These are phyloP conservation scores for Orthosia incerta DNA, from an alignment of 2,888 invertebrate genomes.

Conservation along the genomic window DNA sequence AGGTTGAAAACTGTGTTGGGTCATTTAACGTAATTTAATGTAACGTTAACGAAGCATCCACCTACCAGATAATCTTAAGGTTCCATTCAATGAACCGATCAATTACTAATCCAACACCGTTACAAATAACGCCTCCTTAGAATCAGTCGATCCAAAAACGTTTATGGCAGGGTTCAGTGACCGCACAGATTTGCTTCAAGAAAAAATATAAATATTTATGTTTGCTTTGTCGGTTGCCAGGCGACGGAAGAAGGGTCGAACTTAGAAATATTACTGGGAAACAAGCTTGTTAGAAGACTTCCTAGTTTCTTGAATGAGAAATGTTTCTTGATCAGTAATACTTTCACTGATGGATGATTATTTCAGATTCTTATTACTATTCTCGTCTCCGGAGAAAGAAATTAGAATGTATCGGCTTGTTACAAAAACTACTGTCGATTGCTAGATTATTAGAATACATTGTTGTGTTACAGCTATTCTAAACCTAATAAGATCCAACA, in stretches of 20 bases:
- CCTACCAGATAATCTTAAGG: neutral
- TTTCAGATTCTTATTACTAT: conserved; percentile 22
- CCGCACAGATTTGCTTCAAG: conserved; percentile 63
- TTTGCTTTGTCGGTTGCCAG: conserved; percentile 70
- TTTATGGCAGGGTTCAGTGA: conserved; percentile 64
- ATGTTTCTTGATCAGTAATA: conserved; percentile 26
- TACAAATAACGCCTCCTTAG: conserved; percentile 45
- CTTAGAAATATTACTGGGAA: conserved; percentile 35
- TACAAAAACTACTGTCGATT: conserved; percentile 31
- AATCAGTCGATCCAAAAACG: conserved; percentile 36
- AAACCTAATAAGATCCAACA: conserved; percentile 33
- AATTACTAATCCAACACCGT: conserved; percentile 28
- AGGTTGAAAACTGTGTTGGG: neutral
- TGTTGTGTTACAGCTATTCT: conserved; percentile 22
- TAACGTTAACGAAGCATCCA: neutral
- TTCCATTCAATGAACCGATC: conserved; percentile 6
- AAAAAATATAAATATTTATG: conserved; percentile 74
- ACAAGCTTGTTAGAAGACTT: conserved; percentile 11
- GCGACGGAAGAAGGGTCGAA: conserved; percentile 65
- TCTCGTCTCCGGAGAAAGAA: conserved; percentile 23
- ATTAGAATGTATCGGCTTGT: conserved; percentile 43
- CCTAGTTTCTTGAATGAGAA: conserved; percentile 12
- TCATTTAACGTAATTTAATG: neutral
- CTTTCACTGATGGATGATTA: conserved; percentile 45
- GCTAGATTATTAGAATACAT: conserved; percentile 34